Evolutionary conservation across 1,140 invertebrate genomes (phyloP).

Genomic region (Hestina assimilis): DNA sequence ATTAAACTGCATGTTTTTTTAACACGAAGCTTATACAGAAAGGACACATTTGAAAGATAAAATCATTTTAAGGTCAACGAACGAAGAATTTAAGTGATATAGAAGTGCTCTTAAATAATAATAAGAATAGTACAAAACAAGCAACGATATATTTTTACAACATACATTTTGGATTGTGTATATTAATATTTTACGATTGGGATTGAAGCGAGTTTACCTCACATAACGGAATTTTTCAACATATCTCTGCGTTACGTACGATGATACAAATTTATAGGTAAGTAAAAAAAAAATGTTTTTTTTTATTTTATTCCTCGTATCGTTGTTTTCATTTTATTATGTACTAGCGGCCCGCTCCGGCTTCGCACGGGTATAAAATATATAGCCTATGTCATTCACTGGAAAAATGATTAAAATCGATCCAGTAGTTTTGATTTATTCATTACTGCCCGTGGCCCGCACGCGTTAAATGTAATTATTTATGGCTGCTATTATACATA

Average conservation of each 20-base stretch:
- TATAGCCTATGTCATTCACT: no score
- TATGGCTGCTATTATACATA: no score
- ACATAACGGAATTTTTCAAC: constrained; percentile 9
- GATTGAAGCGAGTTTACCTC: neutral
- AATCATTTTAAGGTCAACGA: constrained; percentile 29
- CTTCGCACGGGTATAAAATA: no score
- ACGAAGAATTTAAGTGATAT: constrained; percentile 50
- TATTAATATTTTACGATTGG: neutral
- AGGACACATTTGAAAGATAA: constrained; percentile 37
- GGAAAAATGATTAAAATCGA: no score
- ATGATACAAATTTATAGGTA: constrained; percentile 68
- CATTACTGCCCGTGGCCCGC: no score
- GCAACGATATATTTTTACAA: constrained; percentile 7
- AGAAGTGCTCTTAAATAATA: constrained; percentile 55
- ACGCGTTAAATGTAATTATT: no score
- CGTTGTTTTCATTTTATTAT: no score
- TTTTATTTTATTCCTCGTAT: no score
- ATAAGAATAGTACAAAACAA: constrained; percentile 42
- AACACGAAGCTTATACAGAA: constrained; percentile 45
- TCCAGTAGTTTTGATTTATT: no score
- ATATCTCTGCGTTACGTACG: constrained; percentile 45
- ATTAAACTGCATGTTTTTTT: constrained; percentile 37
- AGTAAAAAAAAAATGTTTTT: constrained; percentile 1
- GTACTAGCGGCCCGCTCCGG: neutral
- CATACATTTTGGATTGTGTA: constrained; percentile 10